Evolutionary conservation across 1,140 invertebrate genomes (phyloP).

Genomic region (Anastatus disparis): DNA sequence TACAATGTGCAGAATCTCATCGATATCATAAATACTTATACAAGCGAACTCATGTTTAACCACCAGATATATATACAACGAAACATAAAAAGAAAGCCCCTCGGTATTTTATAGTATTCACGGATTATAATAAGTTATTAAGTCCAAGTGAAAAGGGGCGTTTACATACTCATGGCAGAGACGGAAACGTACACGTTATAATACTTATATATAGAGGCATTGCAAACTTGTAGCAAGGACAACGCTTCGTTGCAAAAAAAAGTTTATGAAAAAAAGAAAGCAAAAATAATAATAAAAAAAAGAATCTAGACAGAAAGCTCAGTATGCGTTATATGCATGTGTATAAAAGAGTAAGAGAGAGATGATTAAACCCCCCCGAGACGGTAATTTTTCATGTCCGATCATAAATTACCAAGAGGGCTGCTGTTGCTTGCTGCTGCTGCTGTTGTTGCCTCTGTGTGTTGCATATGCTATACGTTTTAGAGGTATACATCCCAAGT

Average conservation of each 20-base stretch:
- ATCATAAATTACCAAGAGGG: constrained; percentile 63
- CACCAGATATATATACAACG: no score
- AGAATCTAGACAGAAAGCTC: neutral
- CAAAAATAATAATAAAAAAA: no score
- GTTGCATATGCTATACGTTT: no score
- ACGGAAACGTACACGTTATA: constrained; percentile 3
- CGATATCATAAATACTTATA: no score
- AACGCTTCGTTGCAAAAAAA: no score
- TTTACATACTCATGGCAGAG: constrained; percentile 29
- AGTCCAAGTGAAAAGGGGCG: constrained; percentile 45
- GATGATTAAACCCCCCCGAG: constrained; percentile 63
- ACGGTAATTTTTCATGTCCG: constrained; percentile 66
- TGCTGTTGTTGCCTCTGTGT: constrained; percentile 47
- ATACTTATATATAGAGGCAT: constrained; percentile 7
- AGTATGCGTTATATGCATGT: neutral
- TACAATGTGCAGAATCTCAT: no score
- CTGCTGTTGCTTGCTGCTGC: constrained; percentile 47
- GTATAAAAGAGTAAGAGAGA: constrained; percentile 36
- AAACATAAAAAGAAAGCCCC: neutral
- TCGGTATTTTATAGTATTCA: neutral
- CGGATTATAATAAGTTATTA: constrained; percentile 59
- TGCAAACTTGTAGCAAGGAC: no score
- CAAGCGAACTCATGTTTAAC: no score
- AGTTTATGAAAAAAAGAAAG: no score
- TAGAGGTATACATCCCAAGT: no score